phyloP scores from a whole-genome alignment of 2,888 invertebrate species.

The Temnothorax rugatulus region DNA sequence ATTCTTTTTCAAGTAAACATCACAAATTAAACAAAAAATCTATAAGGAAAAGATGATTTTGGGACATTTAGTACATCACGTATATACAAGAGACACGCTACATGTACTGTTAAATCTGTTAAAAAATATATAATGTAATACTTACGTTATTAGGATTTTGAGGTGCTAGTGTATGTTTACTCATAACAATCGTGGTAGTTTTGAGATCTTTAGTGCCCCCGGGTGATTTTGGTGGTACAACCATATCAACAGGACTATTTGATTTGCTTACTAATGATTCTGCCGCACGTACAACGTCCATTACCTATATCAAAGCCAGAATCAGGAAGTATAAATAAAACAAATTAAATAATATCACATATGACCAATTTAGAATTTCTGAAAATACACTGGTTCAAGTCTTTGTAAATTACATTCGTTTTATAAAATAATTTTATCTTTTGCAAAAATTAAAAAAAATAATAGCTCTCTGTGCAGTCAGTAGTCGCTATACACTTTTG shows the following conservation, averaged over 20 bases:
- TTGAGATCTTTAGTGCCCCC: slow-evolving; percentile 90
- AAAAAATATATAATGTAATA: slow-evolving; percentile 69
- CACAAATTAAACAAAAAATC: slow-evolving; percentile 11
- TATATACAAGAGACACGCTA: slow-evolving; percentile 1
- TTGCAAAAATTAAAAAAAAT: background rate
- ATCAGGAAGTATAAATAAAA: background rate
- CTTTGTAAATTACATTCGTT: background rate
- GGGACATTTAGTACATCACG: background rate
- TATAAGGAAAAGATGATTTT: background rate
- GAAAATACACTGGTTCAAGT: background rate
- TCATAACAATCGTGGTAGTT: slow-evolving; percentile 97
- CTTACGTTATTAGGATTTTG: slow-evolving; percentile 88
- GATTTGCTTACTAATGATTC: slow-evolving; percentile 91
- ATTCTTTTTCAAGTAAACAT: slow-evolving; percentile 4
- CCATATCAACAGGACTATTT: slow-evolving; percentile 87
- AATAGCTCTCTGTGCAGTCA: background rate
- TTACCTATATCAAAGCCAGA: slow-evolving; percentile 88
- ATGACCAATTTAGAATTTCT: slow-evolving; percentile 3
- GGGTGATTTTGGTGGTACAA: slow-evolving; percentile 92
- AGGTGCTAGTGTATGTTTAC: slow-evolving; percentile 95
- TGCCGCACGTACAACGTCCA: slow-evolving; percentile 96
- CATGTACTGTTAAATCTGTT: slow-evolving; percentile 21
- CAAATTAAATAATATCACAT: slow-evolving; percentile 4
- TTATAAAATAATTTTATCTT: background rate
- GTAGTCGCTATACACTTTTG: background rate